Base-by-base conservation (phyloP, 2,888 invertebrate species). In the Hyposoter didymator region DNA sequence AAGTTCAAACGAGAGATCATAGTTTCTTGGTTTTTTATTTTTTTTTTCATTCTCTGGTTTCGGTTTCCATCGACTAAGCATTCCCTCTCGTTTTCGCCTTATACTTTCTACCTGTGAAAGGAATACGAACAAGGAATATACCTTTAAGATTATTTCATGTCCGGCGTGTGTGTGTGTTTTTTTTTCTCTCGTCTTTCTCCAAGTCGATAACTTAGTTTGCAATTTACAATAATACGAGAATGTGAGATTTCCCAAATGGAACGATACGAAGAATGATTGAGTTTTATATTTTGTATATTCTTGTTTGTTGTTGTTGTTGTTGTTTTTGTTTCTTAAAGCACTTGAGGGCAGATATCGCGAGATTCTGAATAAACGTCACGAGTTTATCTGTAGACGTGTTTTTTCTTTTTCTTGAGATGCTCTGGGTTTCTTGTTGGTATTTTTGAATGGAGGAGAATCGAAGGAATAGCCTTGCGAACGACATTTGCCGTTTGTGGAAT, bases 291-390 rank as follows among this genome's bases (percentile, higher is more conserved):
- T 72, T 72, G 59, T n/a, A 35, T 70, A 19, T 70, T 70, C n/a
- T 45, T 89, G 88, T 79, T 75, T 82, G 70, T 82, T 83, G 88
- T 88, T 82, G 70, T 82, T 83, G 88, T 88, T 92, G 22, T 73
- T 49, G 22, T 79, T 70, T 88, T 85, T 64, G 62, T 76, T 70
- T 66, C 88, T 87, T 92, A 93, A 93, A 93, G 93, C 93, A 93
- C 92, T 93, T 93, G 90, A 92, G 92, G 93, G 92, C 92, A 92
- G 91, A 91, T 91, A 92, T 89, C 90, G 90, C 90, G 90, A 90
- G 89, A 91, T 90, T 90, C 88, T 88, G 90, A 91, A 90, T 86
- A 89, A 88, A 87, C 87, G 84, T 89, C 82, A 88, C 87, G 88
- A 90, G 87, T 88, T 22, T 0, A 80, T 82, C 52, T 45, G 75